These are phyloP conservation scores for Monopterus albus DNA, from an alignment of 2,113 vertebrate species.

Conservation along the genomic window DNA sequence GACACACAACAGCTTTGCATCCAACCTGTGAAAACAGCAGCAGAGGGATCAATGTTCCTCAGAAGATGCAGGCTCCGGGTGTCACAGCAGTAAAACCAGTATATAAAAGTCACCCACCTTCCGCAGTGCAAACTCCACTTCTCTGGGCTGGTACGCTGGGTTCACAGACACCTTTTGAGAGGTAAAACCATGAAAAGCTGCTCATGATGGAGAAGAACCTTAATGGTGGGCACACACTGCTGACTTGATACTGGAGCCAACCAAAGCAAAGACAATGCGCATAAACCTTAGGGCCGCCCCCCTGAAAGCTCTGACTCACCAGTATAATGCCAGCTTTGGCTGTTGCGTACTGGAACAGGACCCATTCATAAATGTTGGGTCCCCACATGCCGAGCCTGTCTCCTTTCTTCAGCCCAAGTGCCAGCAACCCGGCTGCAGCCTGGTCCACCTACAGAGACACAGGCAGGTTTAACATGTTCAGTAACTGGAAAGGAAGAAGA, in stretches of 20 bases:
- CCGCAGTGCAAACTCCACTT: slow-evolving; percentile 86
- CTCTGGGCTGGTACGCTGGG: slow-evolving; percentile 89
- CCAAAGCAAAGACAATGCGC: not conserved
- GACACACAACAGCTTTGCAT: slow-evolving; percentile 91
- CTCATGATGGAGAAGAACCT: not conserved
- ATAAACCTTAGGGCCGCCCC: too few species aligned
- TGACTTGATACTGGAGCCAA: too few species aligned
- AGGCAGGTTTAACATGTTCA: not conserved
- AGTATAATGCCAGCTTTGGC: slow-evolving; percentile 93
- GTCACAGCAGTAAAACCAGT: not conserved
- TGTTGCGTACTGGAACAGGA: slow-evolving; percentile 91
- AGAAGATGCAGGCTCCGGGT: not conserved
- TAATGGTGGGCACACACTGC: not conserved
- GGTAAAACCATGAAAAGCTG: not conserved
- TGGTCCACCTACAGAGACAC: slow-evolving; percentile 85
- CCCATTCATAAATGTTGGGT: slow-evolving; percentile 93
- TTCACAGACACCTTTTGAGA: slow-evolving; percentile 89
- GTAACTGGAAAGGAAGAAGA: too few species aligned
- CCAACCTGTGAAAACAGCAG: slow-evolving; percentile 81
- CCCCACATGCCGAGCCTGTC: slow-evolving; percentile 94
- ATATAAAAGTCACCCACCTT: slow-evolving; percentile 81
- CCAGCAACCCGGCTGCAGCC: slow-evolving; percentile 90
- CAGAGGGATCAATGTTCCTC: not conserved
- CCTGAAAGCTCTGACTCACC: slow-evolving; percentile 84
- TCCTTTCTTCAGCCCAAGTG: slow-evolving; percentile 88